Conservation (phyloP, 2,888 invertebrate species). For the Homarus gammarus region DNA sequence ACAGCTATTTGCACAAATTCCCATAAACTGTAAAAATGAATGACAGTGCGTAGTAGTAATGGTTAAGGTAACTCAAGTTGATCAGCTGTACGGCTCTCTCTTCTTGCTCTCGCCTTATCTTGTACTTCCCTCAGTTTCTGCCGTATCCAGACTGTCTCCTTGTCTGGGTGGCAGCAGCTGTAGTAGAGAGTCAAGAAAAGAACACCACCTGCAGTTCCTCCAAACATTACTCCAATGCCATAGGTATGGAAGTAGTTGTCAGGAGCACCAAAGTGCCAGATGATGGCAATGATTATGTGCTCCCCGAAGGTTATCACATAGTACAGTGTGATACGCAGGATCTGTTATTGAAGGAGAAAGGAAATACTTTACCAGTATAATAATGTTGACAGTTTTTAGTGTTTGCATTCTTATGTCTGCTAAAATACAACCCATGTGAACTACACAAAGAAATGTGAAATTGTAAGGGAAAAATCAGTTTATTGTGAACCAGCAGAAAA, state of each 20-base stretch:
- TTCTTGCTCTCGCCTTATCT: not conserved
- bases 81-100: not conserved
- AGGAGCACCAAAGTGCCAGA: constrained; percentile 59
- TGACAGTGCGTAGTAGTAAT: not conserved
- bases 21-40: not conserved
- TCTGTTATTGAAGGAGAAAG: constrained; percentile 34
- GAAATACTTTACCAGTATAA: not conserved
- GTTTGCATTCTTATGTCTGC: too few relatives aligned
- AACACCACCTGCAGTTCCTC: constrained; percentile 53
- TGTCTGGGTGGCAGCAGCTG: constrained; percentile 64
- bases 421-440: too few relatives aligned
- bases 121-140: constrained; percentile 12
- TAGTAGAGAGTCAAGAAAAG: constrained; percentile 67
- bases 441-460: not conserved
- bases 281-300: constrained; percentile 59
- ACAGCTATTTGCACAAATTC: not conserved
- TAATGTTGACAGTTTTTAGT: too few relatives aligned
- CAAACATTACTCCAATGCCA: constrained; percentile 60
- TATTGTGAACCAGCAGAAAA: too few relatives aligned
- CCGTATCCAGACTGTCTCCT: constrained; percentile 52
- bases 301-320: constrained; percentile 65
- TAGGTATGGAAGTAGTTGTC: constrained; percentile 57
- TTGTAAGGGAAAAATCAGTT: too few relatives aligned
- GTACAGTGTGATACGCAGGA: constrained; percentile 66
- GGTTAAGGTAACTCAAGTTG: not conserved